phyloP scores from a whole-genome alignment of 2,797 vertebrate species.

The Onychomys arenicola region DNA sequence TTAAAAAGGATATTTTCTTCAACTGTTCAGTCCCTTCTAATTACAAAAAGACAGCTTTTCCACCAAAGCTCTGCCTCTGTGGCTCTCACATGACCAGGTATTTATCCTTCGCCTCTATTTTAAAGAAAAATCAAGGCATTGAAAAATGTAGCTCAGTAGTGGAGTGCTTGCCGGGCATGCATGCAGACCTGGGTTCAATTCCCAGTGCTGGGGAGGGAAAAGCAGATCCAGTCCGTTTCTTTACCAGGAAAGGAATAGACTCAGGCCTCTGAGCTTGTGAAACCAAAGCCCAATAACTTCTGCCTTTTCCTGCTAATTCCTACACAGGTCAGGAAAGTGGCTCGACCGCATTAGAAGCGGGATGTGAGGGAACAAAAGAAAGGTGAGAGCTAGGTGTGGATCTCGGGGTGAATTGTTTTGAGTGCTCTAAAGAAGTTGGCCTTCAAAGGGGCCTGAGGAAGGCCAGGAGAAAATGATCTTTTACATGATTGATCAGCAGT shows the following conservation, averaged over 20 bases:
- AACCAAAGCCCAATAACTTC: conserved; percentile 21
- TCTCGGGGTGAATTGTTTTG: neutral
- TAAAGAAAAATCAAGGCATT: neutral
- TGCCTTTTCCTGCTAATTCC: neutral
- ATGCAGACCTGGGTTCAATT: neutral
- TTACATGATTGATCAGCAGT: neutral
- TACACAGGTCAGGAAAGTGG: conserved; percentile 17
- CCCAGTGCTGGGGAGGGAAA: neutral
- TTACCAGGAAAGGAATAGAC: neutral
- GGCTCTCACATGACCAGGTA: conserved; percentile 44
- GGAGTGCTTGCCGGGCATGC: neutral
- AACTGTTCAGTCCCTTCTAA: conserved; percentile 11
- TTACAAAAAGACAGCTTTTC: neutral
- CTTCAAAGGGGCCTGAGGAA: conserved; percentile 37
- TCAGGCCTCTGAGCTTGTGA: neutral
- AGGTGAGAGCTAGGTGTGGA: neutral
- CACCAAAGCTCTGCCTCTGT: neutral
- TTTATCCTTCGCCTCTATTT: conserved; percentile 22
- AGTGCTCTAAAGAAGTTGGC: conserved; percentile 31
- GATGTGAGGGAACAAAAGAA: neutral
- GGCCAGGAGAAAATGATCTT: conserved; percentile 5
- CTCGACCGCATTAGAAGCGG: conserved; percentile 1
- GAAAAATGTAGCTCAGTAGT: neutral
- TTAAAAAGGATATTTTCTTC: conserved; percentile 65
- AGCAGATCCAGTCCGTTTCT: neutral